Conservation (phyloP, 1,140 invertebrate genomes). For the Leptestheria dahalacensis region DNA sequence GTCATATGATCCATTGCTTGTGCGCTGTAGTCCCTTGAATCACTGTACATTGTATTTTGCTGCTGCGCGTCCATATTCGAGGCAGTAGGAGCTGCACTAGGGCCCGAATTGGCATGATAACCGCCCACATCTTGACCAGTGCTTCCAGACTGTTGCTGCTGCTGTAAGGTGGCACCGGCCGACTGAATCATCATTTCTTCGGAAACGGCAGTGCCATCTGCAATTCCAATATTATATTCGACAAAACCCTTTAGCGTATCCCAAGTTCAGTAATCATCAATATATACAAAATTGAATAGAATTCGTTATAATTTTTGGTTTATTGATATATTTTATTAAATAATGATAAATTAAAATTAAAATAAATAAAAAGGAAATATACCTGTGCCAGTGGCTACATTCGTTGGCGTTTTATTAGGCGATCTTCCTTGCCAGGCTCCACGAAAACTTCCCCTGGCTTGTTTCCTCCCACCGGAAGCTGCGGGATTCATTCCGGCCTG, state of each 20-base stretch:
- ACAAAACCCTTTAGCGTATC: too few species aligned
- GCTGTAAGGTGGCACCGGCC: not conserved
- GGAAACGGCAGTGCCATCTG: not conserved
- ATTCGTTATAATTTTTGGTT: too few species aligned
- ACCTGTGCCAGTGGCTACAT: not conserved
- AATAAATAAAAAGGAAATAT: too few species aligned
- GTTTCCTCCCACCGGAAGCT: not conserved
- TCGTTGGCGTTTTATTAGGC: conserved; percentile 1
- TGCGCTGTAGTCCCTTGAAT: not conserved
- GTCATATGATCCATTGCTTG: not conserved
- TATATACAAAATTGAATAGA: too few species aligned
- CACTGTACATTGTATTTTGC: not conserved
- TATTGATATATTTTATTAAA: too few species aligned
- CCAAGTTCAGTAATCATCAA: too few species aligned
- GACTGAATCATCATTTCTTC: not conserved
- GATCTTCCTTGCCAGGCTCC: conserved; percentile 8
- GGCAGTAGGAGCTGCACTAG: not conserved
- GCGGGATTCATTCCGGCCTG: conserved; percentile 2
- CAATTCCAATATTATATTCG: too few species aligned
- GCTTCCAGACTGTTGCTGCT: not conserved
- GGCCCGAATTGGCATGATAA: not conserved
- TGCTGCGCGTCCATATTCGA: not conserved
- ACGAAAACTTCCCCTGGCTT: conserved; percentile 4
- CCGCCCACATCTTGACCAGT: not conserved
- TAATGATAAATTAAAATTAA: too few species aligned